Base-by-base conservation (phyloP, 2,888 invertebrate genomes). In the Chrysina gloriosa region DNA sequence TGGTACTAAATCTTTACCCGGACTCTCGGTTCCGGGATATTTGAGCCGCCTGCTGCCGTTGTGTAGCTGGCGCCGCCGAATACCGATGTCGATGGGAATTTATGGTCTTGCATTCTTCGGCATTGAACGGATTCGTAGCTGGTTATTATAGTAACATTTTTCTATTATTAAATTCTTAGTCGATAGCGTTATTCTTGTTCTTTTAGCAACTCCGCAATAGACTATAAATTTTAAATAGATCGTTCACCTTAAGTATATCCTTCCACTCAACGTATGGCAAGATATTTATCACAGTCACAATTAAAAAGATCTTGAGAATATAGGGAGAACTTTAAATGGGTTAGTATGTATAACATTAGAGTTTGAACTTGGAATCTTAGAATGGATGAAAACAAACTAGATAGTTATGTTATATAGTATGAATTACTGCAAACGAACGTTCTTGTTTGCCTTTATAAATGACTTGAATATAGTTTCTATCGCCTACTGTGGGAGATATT, bases 1-100 rank as follows among this genome's bases (percentile, higher is more conserved):
- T 58, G 58, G 45, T 47, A 14, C 56, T 66, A 58, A 58, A 66
- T 66, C 66, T 34, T 31, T 34, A 36, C 56, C 29, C 45, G 27
- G 31, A 34, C 39, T 25, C 54, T 11, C 7, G 56, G 29, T 7
- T 9, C 5, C 31, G 25, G 9, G 16, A 19, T 29, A 52, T 31
- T 19, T 54, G 54, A 19, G 16, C 42, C 27, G 58, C 7, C 27
- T 27, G 7, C 27, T 16, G 16, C 34, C 7, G 68, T 23, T 52
- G 42, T 54, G 54, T 54, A 67, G 42, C 39, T 63, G 63, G 63
- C 67, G 63, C 68, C 68, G 34, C 68, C 42, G 45, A 63, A 68
- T 68, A 11, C 68, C 68, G 68, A 68, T 68, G 68, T 66, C 66
- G 58, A 66, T 66, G 58, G 27, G 52, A 63, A 68, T 68, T 68